Evolutionary conservation across 2,888 invertebrate species (phyloP), one percentile per base, ranked within the genome.

Genomic region (Stictocephala bisonia): DNA sequence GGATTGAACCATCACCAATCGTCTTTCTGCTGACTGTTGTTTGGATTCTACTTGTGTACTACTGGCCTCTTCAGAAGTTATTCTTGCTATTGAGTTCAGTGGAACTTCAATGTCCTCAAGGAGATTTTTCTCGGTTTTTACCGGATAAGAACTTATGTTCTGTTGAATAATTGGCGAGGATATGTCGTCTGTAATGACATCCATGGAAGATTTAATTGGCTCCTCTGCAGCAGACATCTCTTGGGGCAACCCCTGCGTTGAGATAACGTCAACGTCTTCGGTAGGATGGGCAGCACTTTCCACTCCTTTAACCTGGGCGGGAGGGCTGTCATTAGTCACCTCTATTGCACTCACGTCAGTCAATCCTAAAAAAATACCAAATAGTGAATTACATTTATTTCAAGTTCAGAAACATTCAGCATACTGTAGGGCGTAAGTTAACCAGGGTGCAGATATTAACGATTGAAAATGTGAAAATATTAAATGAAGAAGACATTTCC

Each of bases 221-320:
- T 79, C 79, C 27, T 77, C 78, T 22, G 76, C 79, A 31, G 76
- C 70, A 0, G 78, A 78, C 77, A 78, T 76, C 26, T 79, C 79
- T 71, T 78, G 77, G 0, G 78, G 78, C 0, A 73, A 29, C 9
- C 58, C 69, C 29, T 69, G 69, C 3, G 56, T 70, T n/a, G 73
- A 73, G 0, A 69, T 69, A 3, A 51, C 22, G n/a, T 73, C 73
- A 24, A 69, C 50, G 11, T 58, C 69, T 0, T 20, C 44, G n/a
- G 69, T 69, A n/a, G 73, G 69, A 4, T 53, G 56, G 13, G 68
- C 50, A 4, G 60, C 26, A n/a, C 40, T 67, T 15, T 67, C 44
- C 15, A 64, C 58, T 29, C 27, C 50, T n/a, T n/a, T n/a, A 2
- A 44, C 56, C 20, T 58, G 48, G 11, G 73, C 53, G 24, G 73